phyloP scores from a whole-genome alignment of 1,140 invertebrate genomes.

The Archivesica marissinica region DNA sequence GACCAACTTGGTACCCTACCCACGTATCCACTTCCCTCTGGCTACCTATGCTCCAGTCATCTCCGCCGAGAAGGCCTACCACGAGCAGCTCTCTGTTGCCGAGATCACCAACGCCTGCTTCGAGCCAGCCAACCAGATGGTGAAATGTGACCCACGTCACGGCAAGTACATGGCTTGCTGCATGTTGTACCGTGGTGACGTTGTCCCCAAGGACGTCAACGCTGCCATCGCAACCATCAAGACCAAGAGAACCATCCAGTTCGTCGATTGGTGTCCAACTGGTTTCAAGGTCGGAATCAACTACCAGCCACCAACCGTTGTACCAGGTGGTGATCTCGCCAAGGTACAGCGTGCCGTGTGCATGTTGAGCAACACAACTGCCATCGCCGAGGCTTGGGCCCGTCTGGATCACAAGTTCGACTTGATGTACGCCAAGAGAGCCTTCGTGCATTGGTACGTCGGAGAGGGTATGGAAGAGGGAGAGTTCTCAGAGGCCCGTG shows the following conservation, averaged over 20 bases:
- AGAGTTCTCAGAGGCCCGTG: conserved; percentile 90
- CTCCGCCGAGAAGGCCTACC: conserved; percentile 82
- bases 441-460: conserved; percentile 83
- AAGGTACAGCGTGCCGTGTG: conserved; percentile 83
- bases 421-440: conserved; percentile 86
- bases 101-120: conserved; percentile 91
- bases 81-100: conserved; percentile 83
- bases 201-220: conserved; percentile 81
- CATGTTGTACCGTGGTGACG: conserved; percentile 81
- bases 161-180: conserved; percentile 87
- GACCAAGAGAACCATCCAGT: conserved; percentile 85
- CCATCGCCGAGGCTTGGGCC: conserved; percentile 90
- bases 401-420: conserved; percentile 87
- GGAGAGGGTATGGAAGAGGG: conserved; percentile 85
- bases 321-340: conserved; percentile 90
- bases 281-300: conserved; percentile 78
- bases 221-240: conserved; percentile 80
- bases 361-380: conserved; percentile 91
- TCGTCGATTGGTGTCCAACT: conserved; percentile 90
- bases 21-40: conserved; percentile 83
- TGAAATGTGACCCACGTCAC: conserved; percentile 70
- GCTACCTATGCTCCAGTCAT: conserved; percentile 81
- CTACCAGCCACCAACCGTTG: conserved; percentile 91
- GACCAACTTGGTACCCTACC: conserved; percentile 87
- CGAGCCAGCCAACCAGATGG: conserved; percentile 89